phyloP scores from a whole-genome alignment of 2,888 invertebrate genomes.

The Sclerodermus sp. region DNA sequence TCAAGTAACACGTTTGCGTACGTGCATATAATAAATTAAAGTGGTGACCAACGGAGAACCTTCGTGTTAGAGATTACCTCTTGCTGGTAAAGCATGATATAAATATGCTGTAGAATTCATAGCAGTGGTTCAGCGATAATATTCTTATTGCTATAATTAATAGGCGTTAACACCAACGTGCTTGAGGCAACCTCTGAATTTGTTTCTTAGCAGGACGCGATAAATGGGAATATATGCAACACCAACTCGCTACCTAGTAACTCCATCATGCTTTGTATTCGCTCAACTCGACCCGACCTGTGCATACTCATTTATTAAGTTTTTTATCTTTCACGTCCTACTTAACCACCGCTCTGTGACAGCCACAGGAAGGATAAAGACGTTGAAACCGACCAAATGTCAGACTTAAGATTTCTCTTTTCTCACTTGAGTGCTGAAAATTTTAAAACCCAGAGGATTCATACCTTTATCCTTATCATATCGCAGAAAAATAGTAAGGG shows the following conservation, averaged over 20 bases:
- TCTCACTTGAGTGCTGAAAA: too few relatives aligned
- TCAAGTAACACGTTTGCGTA: too few relatives aligned
- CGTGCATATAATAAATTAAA: too few relatives aligned
- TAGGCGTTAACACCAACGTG: neutral
- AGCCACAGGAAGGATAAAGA: slow-evolving; percentile 15
- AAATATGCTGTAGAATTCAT: neutral
- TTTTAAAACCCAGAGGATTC: too few relatives aligned
- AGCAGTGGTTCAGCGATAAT: neutral
- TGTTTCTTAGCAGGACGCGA: slow-evolving; percentile 7
- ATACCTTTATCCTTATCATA: too few relatives aligned
- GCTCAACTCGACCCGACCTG: slow-evolving; percentile 2
- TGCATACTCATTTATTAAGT: slow-evolving; percentile 18
- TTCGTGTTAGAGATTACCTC: too few relatives aligned
- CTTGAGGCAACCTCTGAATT: slow-evolving; percentile 6
- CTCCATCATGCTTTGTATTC: slow-evolving; percentile 11
- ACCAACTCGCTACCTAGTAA: slow-evolving; percentile 13
- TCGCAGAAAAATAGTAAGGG: too few relatives aligned
- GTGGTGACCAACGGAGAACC: too few relatives aligned
- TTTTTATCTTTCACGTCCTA: slow-evolving; percentile 17
- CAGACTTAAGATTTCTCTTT: too few relatives aligned
- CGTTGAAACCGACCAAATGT: neutral
- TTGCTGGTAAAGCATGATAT: neutral
- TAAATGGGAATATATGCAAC: slow-evolving; percentile 8
- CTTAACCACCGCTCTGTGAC: slow-evolving; percentile 18
- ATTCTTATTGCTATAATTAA: neutral